Evolutionary conservation across 1,140 invertebrate genomes (phyloP).

Genomic region (Formica exsecta): DNA sequence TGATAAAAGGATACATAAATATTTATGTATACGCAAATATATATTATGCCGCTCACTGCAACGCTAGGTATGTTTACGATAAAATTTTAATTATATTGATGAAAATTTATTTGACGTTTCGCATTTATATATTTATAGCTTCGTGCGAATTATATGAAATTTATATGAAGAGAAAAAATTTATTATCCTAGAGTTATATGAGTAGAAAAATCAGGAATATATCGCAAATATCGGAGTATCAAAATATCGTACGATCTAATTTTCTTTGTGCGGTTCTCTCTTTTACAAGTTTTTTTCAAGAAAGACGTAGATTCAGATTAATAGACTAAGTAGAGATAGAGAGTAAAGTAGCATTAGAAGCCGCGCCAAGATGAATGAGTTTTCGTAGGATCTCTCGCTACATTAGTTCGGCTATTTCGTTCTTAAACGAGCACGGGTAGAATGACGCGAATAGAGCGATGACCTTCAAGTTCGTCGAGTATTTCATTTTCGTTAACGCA

Average conservation of each 20-base stretch:
- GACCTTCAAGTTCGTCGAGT: background rate
- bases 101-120: background rate
- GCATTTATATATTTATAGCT: background rate
- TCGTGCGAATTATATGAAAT: background rate
- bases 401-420: constrained; percentile 4
- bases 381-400: constrained; percentile 30
- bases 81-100: background rate
- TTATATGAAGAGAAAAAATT: background rate
- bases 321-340: background rate
- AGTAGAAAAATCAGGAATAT: constrained; percentile 3
- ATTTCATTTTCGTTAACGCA: background rate
- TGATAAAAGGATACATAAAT: background rate
- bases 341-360: background rate
- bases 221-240: no score
- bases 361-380: constrained; percentile 19
- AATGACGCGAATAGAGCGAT: background rate
- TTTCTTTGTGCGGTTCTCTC: background rate
- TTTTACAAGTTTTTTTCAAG: background rate
- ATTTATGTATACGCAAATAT: constrained; percentile 1
- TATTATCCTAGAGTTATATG: background rate
- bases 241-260: background rate
- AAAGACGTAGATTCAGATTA: constrained; percentile 15
- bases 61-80: background rate
- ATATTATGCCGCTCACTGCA: background rate
- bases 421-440: background rate